These are phyloP conservation scores for Gibbula magus DNA, from an alignment of 2,888 invertebrate genomes.

Conservation along the genomic window DNA sequence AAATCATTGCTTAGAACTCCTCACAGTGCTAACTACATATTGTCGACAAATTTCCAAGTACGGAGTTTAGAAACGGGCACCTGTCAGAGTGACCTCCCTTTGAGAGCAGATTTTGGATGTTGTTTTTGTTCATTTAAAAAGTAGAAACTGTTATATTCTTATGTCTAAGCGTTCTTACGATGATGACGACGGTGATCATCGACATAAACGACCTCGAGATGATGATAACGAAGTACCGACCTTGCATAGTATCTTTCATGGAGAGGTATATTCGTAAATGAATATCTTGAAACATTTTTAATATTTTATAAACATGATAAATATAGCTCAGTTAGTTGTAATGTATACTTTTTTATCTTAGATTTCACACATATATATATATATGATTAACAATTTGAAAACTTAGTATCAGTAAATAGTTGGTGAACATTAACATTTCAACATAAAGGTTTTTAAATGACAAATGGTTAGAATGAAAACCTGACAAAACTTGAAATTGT, in stretches of 20 bases:
- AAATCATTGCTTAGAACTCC: no score
- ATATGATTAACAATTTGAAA: no score
- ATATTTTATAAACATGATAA: background rate
- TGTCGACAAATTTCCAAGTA: background rate
- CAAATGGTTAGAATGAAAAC: no score
- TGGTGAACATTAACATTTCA: no score
- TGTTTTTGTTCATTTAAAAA: background rate
- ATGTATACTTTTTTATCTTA: no score
- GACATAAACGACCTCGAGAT: slow-evolving; percentile 12
- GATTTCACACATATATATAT: no score
- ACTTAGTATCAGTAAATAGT: no score
- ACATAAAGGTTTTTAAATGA: no score
- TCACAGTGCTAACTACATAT: no score
- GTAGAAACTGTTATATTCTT: background rate
- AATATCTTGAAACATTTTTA: background rate
- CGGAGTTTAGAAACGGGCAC: background rate
- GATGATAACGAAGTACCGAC: slow-evolving; percentile 34
- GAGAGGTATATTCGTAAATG: slow-evolving; percentile 42
- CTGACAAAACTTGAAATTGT: no score
- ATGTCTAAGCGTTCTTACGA: slow-evolving; percentile 24
- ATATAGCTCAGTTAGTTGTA: no score
- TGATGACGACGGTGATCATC: background rate
- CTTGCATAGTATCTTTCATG: slow-evolving; percentile 48
- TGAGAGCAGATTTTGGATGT: background rate
- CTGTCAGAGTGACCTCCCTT: background rate